Evolutionary conservation across 2,888 invertebrate genomes (phyloP), one percentile per base, ranked within the genome.

Genomic region (Autographa gamma): DNA sequence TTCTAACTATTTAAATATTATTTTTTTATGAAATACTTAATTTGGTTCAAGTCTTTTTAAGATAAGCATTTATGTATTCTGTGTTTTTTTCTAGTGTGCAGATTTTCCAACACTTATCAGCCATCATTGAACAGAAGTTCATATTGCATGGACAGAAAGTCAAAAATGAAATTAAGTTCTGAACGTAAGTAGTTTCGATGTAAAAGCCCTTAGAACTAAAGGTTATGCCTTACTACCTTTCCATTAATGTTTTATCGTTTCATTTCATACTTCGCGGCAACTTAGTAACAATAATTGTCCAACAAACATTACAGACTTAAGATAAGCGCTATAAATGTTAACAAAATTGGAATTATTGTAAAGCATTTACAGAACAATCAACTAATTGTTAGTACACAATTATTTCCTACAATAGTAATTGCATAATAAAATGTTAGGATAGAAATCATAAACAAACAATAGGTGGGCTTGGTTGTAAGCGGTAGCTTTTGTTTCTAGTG

Each of bases 361-460:
- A 80, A 80, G 32, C 71, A 60, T 65, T 76, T 0, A 31, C 58
- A 71, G 59, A 19, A 71, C 72, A 77, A 71, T 65, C 65, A 48
- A 65, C 64, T 80, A 77, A 80, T 80, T 80, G 77, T 71, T 19
- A 38, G 60, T 54, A 71, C 67, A 71, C 68, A 61, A 77, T 80
- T 77, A 71, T 43, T 80, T 61, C 58, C 34, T 76, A 63, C 77
- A 80, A 76, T 62, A 66, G 43, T 60, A 11, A 68, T 77, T 77
- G 77, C 60, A 60, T 67, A 63, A 58, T 43, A 52, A 54, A 77
- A 54, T 32, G 54, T 56, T 71, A 32, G 60, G 41, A 71, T 66
- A 52, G 72, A 63, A 66, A 71, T 80, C 63, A 41, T 65, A 65
- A 60, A 66, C 60, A 13, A 32, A 43, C 58, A 79, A 63, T 66